Evolutionary conservation across 2,888 invertebrate genomes (phyloP), one percentile per base, ranked within the genome.

Genomic region (Mechanitis mazaeus): DNA sequence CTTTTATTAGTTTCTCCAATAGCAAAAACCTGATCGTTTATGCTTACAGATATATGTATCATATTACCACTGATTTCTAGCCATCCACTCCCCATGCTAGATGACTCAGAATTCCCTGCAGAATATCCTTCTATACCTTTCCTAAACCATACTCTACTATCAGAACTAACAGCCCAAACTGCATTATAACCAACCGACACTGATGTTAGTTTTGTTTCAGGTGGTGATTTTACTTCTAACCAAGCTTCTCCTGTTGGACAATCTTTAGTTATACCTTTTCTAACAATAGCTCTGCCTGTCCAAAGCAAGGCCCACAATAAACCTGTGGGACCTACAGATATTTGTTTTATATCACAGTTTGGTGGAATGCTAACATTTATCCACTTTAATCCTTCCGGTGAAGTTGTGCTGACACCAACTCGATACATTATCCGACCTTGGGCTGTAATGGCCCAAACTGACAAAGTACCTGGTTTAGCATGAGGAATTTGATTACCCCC

Each of bases 381-480:
- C 98, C 98, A 98, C 56, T 94, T 92, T 58, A 93, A 91, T 2
- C 98, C 98, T 89, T 98, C 98, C 1, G 98, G 98, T 31, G 95
- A 94, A 47, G 92, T 93, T 56, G 93, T 93, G 67, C 93, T 94
- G 1, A 97, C 96, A 12, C 95, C 95, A 63, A 94, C 92, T 71
- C 98, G 93, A 75, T 94, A 96, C 95, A 97, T 96, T 35, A 97
- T 96, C 76, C 97, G 90, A 59, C 97, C 97, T 78, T 96, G 95
- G 45, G 97, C 95, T 38, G 98, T 98, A 59, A 98, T 95, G 9
- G 97, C 96, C 98, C 98, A 98, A 7, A 98, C 97, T 64, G 95
- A 90, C 72, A 97, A 91, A 47, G 93, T 93, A 33, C 96, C 96
- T 20, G 93, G 90, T 65, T 93, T 91, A 33, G 94, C 94, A 75